Percentiles rank a stretch among this genome's conserved stretches.
These are phyloP conservation scores for Oxystoma pomonae DNA, from an alignment of 2,888 invertebrate genomes.

Conservation along the genomic window DNA sequence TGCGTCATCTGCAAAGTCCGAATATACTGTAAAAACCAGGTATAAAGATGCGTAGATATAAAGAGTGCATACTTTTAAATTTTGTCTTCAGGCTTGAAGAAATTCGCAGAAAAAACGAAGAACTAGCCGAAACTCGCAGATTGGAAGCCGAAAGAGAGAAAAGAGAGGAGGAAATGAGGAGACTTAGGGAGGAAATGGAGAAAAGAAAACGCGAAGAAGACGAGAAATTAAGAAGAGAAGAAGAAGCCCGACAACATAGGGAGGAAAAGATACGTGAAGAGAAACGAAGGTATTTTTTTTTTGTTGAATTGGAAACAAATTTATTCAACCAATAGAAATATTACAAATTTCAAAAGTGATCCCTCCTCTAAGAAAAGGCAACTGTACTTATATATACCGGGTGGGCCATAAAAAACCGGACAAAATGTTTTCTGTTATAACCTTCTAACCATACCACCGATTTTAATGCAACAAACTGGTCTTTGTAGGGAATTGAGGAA, in stretches of 20 bases:
- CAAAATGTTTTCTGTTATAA: no score
- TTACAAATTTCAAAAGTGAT: no score
- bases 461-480: no score
- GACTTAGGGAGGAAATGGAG: constrained; percentile 21
- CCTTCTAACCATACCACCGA: no score
- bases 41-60: no score
- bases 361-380: constrained; percentile 9
- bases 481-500: no score
- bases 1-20: no score
- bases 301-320: no score
- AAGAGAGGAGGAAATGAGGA: constrained; percentile 21
- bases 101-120: constrained; percentile 22
- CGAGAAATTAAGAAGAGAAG: constrained; percentile 22
- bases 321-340: no score
- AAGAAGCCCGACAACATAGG: constrained; percentile 25
- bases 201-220: constrained; percentile 6
- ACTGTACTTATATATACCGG: constrained; percentile 1
- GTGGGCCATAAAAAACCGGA: no score
- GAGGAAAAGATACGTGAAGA: constrained; percentile 16
- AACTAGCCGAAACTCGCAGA: constrained; percentile 19
- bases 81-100: constrained; percentile 9
- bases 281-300: constrained; percentile 6
- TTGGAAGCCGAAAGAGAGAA: constrained; percentile 23
- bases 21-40: no score
- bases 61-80: no score